These are phyloP conservation scores for Amphipyra berbera DNA, from an alignment of 2,888 invertebrate genomes.

Conservation along the genomic window DNA sequence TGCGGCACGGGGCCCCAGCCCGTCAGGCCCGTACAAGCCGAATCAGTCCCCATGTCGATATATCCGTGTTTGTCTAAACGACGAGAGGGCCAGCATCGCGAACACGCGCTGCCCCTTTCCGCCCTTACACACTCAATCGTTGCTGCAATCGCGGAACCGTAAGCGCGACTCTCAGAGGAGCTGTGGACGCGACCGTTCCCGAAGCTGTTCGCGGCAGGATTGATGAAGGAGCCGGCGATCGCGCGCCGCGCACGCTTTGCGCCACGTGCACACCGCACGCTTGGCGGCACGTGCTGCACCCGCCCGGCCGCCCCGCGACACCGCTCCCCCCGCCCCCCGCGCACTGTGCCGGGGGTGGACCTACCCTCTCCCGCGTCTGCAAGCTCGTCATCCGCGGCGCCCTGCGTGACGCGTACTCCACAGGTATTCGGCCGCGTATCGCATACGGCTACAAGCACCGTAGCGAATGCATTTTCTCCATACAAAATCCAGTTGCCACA, in stretches of 20 bases:
- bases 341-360: constrained; percentile 29
- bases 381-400: not conserved
- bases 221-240: constrained; percentile 74
- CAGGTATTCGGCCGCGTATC: constrained; percentile 13
- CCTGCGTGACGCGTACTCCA: constrained; percentile 7
- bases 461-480: constrained; percentile 4
- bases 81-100: constrained; percentile 70
- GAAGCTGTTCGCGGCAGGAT: constrained; percentile 82
- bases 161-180: constrained; percentile 47
- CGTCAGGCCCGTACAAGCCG: constrained; percentile 50
- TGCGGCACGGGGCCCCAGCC: constrained; percentile 61
- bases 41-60: constrained; percentile 86
- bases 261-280: constrained; percentile 80
- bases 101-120: constrained; percentile 75
- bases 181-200: constrained; percentile 79
- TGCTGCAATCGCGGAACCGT: constrained; percentile 44
- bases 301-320: constrained; percentile 37
- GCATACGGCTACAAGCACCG: not conserved
- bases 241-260: constrained; percentile 72
- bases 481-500: constrained; percentile 8
- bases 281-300: constrained; percentile 64
- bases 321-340: constrained; percentile 43
- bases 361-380: constrained; percentile 21
- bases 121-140: constrained; percentile 75
- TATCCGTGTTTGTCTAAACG: constrained; percentile 89